These are phyloP conservation scores for Drusus annulatus DNA, from an alignment of 1,140 invertebrate species.

Conservation along the genomic window DNA sequence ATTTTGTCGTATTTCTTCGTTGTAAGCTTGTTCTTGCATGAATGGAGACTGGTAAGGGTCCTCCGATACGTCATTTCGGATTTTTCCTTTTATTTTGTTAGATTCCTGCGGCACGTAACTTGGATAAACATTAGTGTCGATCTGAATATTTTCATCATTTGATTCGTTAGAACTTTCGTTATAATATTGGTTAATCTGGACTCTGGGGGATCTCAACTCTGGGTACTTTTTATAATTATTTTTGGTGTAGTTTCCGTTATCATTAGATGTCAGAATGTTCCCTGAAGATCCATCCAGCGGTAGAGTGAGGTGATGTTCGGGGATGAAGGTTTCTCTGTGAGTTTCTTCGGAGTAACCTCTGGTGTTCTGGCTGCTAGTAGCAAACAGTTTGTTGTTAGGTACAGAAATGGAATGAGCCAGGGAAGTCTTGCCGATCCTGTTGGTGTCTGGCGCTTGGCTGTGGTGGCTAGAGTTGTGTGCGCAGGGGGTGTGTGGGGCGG, in stretches of 20 bases:
- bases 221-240: slow-evolving; percentile 42
- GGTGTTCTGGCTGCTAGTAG: neutral
- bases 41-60: neutral
- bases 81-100: slow-evolving; percentile 24
- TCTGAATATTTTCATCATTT: slow-evolving; percentile 50
- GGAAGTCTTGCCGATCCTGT: neutral
- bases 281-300: neutral
- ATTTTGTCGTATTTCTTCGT: slow-evolving; percentile 38
- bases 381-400: slow-evolving; percentile 32
- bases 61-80: slow-evolving; percentile 18
- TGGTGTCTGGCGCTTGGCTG: neutral
- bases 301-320: neutral
- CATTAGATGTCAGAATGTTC: slow-evolving; percentile 25
- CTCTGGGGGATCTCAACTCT: slow-evolving; percentile 40
- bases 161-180: slow-evolving; percentile 46
- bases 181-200: slow-evolving; percentile 44
- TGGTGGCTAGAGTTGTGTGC: neutral
- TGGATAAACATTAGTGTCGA: slow-evolving; percentile 34
- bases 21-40: slow-evolving; percentile 36
- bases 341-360: slow-evolving; percentile 44
- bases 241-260: slow-evolving; percentile 38
- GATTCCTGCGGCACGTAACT: slow-evolving; percentile 30
- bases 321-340: neutral
- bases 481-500: neutral
- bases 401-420: slow-evolving; percentile 42